These are phyloP conservation scores for Perizoma flavofasciatum DNA, from an alignment of 2,888 invertebrate genomes.

Conservation along the genomic window DNA sequence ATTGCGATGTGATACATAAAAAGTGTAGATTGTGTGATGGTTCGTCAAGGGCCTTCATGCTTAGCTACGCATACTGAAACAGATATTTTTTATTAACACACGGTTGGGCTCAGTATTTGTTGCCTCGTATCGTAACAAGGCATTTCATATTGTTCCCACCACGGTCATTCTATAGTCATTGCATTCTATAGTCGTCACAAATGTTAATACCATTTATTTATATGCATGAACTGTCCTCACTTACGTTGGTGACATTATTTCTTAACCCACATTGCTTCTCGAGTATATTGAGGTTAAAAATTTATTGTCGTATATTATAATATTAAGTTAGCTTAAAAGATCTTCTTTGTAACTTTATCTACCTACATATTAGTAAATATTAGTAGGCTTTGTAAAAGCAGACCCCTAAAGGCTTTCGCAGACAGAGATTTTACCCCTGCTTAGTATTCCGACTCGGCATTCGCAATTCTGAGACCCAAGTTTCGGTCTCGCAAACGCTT, in stretches of 20 bases:
- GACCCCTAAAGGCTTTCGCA: no score
- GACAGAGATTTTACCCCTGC: no score
- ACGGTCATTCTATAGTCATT: slow-evolving; percentile 61
- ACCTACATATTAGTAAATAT: no score
- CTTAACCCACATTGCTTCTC: slow-evolving; percentile 61
- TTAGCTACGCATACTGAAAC: slow-evolving; percentile 1
- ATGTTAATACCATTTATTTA: slow-evolving; percentile 72
- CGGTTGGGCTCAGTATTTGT: slow-evolving; percentile 3
- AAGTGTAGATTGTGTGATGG: no score
- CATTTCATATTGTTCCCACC: slow-evolving; percentile 38
- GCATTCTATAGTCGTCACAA: slow-evolving; percentile 59
- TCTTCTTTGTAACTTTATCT: no score
- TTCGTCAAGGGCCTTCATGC: neutral
- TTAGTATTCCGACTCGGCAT: no score
- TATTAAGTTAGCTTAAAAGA: no score
- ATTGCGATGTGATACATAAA: no score
- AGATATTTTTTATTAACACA: slow-evolving; percentile 19
- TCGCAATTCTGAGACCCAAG: no score
- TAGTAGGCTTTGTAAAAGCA: no score
- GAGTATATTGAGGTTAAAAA: slow-evolving; percentile 40
- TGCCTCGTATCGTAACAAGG: slow-evolving; percentile 6
- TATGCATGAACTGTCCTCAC: slow-evolving; percentile 70
- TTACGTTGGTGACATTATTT: slow-evolving; percentile 63
- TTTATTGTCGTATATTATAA: no score
- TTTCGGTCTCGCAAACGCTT: no score